Evolutionary conservation across 2,797 vertebrate genomes (phyloP).

Genomic region (Silurus lanzhouensis): DNA sequence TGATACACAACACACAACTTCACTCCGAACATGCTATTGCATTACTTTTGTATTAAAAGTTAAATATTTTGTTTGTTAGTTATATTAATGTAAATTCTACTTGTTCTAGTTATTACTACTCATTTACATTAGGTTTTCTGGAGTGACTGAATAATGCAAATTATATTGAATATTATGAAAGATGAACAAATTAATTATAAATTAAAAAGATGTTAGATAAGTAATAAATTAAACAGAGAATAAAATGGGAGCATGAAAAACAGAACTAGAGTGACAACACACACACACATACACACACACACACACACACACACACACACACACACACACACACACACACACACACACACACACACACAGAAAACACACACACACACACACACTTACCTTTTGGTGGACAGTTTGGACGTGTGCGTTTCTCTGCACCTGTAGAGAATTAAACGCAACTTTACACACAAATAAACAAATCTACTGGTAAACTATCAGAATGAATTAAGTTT

Average conservation of each 20-base stretch:
- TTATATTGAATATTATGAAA: not conserved
- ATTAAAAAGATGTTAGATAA: not conserved
- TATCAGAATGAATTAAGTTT: not conserved
- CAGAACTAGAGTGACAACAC: not conserved
- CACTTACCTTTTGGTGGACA: slow-evolving; percentile 70
- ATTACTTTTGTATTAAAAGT: not conserved
- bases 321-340: too few species aligned
- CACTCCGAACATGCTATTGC: not conserved
- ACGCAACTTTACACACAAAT: not conserved
- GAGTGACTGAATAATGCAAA: not conserved
- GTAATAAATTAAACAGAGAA: not conserved
- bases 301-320: not conserved
- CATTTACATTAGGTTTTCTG: not conserved
- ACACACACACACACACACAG: not conserved
- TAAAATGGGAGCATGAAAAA: not conserved
- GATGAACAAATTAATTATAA: not conserved
- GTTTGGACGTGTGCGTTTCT: slow-evolving; percentile 57
- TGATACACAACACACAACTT: not conserved
- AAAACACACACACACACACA: too few species aligned
- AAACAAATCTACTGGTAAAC: not conserved
- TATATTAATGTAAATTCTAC: not conserved
- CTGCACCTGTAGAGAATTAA: slow-evolving; percentile 65
- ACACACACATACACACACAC: not conserved
- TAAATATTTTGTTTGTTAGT: not conserved
- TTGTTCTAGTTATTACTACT: not conserved